phyloP scores from a whole-genome alignment of 2,797 vertebrate genomes.

The Kryptopterus vitreolus region DNA sequence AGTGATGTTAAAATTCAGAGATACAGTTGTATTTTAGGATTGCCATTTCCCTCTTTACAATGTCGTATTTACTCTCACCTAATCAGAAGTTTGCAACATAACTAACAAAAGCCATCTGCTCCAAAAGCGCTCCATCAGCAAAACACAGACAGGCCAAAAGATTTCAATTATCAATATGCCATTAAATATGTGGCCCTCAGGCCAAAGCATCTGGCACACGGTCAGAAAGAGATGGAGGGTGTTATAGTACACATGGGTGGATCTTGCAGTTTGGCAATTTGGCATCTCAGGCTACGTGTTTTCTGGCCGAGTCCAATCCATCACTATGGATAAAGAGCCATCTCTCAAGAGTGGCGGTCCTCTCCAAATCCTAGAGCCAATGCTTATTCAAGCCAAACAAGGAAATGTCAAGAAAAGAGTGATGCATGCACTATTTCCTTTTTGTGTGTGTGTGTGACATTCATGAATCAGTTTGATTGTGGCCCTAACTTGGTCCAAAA shows the following conservation, averaged over 20 bases:
- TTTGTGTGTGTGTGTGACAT: neutral
- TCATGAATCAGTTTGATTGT: neutral
- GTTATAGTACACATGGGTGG: slow-evolving; percentile 72
- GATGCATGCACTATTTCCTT: neutral
- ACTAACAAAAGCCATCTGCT: slow-evolving; percentile 72
- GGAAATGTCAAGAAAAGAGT: slow-evolving; percentile 6
- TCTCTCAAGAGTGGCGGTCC: slow-evolving; percentile 34
- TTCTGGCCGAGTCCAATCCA: slow-evolving; percentile 63
- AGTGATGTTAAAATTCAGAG: slow-evolving; percentile 13
- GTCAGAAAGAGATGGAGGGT: slow-evolving; percentile 70
- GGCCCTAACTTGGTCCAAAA: neutral
- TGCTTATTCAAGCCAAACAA: slow-evolving; percentile 21
- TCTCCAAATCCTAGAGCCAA: slow-evolving; percentile 4
- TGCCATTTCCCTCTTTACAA: slow-evolving; percentile 5
- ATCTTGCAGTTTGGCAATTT: slow-evolving; percentile 65
- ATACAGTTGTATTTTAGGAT: slow-evolving; percentile 5
- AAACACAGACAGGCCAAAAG: slow-evolving; percentile 62
- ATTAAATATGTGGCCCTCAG: slow-evolving; percentile 72
- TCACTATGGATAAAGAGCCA: slow-evolving; percentile 65
- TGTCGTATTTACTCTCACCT: neutral
- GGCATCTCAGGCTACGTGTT: slow-evolving; percentile 53
- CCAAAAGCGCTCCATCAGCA: slow-evolving; percentile 72
- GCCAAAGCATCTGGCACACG: slow-evolving; percentile 66
- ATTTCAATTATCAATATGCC: slow-evolving; percentile 78
- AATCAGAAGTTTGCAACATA: slow-evolving; percentile 59